Conservation (phyloP, 1,140 invertebrate genomes). For the Drosophila malerkotliana region DNA sequence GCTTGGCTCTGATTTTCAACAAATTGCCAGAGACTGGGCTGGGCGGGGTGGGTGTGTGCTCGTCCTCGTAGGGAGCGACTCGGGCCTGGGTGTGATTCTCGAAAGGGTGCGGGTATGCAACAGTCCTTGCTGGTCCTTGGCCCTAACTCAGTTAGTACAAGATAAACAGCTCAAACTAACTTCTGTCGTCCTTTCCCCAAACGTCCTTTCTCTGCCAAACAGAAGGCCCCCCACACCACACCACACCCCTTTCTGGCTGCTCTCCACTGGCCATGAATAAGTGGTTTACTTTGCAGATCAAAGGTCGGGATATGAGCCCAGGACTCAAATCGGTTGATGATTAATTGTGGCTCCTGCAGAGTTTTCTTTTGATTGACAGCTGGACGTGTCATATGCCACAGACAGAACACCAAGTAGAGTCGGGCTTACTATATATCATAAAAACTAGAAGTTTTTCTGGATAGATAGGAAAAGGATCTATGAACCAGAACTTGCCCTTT, state of each 20-base stretch:
- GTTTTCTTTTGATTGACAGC: conserved; percentile 48
- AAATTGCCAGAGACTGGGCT: conserved; percentile 69
- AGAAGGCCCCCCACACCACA: not conserved
- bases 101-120: conserved; percentile 30
- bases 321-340: conserved; percentile 48
- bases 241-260: not conserved
- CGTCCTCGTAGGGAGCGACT: not conserved
- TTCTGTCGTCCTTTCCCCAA: conserved; percentile 14
- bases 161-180: conserved; percentile 51
- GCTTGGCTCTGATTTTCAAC: conserved; percentile 78
- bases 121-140: conserved; percentile 57
- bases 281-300: conserved; percentile 52
- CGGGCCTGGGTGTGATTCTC: not conserved
- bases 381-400: conserved; percentile 45
- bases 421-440: not conserved
- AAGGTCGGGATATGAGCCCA: conserved; percentile 43
- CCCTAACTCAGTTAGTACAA: conserved; percentile 49
- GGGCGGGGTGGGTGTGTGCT: conserved; percentile 1
- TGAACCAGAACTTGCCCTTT: not conserved
- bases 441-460: conserved; percentile 9
- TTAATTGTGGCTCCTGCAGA: conserved; percentile 43
- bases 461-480: not conserved
- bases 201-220: not conserved
- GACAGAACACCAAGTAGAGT: conserved; percentile 18
- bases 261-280: conserved; percentile 50